These are phyloP conservation scores for Stegostoma tigrinum DNA, from an alignment of 2,113 vertebrate genomes.

Conservation along the genomic window DNA sequence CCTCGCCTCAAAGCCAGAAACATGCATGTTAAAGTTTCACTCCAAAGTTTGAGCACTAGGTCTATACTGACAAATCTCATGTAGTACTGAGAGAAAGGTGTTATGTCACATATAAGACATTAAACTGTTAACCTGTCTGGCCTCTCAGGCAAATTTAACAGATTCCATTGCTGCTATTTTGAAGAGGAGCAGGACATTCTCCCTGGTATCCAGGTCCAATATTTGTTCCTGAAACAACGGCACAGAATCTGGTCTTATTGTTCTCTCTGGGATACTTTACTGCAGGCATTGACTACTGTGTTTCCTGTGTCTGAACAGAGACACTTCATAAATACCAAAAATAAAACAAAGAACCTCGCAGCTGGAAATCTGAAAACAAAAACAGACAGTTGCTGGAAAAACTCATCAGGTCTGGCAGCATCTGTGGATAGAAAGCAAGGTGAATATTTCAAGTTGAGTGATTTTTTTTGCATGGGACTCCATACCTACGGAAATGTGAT, in stretches of 20 bases:
- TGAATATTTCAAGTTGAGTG: no score
- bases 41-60: not conserved
- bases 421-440: no score
- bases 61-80: not conserved
- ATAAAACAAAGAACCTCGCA: no score
- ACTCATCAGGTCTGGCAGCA: no score
- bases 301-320: no score
- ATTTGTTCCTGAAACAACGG: not conserved
- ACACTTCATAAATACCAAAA: no score
- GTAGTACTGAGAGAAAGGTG: not conserved
- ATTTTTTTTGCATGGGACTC: no score
- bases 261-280: not conserved
- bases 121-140: not conserved
- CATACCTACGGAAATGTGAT: no score
- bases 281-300: not conserved
- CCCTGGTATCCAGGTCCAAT: not conserved
- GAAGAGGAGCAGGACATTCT: not conserved
- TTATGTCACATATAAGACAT: not conserved
- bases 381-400: no score
- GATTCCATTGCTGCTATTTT: not conserved
- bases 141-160: not conserved
- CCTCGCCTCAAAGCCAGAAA: not conserved
- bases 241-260: not conserved
- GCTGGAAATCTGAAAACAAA: no score
- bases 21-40: not conserved